Percentiles rank a stretch among this genome's conserved stretches.
Evolutionary conservation across 2,113 vertebrate species (phyloP).

Genomic region (Takifugu flavidus): DNA sequence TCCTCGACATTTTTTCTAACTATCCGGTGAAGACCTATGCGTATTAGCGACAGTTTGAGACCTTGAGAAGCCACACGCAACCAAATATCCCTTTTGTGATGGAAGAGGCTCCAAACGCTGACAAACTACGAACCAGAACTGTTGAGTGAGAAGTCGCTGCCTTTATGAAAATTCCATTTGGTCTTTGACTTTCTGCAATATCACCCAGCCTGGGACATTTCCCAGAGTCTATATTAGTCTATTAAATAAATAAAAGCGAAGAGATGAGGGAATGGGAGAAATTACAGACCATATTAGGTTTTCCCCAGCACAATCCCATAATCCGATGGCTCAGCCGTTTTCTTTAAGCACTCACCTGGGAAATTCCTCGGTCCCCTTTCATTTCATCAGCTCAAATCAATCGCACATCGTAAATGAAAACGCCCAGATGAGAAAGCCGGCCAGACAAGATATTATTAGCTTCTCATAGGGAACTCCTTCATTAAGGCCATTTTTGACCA

Average conservation of each 20-base stretch:
- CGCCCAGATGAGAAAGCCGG: constrained; percentile 19
- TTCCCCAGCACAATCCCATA: constrained; percentile 52
- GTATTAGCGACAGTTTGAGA: too few species aligned
- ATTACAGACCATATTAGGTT: constrained; percentile 56
- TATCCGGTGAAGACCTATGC: too few species aligned
- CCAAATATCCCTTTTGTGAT: too few species aligned
- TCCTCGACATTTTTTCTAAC: too few species aligned
- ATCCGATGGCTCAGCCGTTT: constrained; percentile 41
- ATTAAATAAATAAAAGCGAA: constrained; percentile 8
- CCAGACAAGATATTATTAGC: constrained; percentile 34
- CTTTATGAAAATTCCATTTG: too few species aligned
- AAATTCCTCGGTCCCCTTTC: constrained; percentile 54
- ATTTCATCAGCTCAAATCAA: constrained; percentile 55
- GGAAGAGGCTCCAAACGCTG: too few species aligned
- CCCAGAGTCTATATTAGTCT: neutral
- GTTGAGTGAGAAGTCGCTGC: too few species aligned
- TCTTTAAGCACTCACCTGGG: constrained; percentile 63
- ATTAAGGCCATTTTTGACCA: constrained; percentile 17
- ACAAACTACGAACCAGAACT: too few species aligned
- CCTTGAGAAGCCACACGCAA: constrained; percentile 7
- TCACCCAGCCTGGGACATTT: neutral
- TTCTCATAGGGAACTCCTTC: constrained; percentile 28
- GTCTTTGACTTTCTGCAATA: too few species aligned
- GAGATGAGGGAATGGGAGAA: constrained; percentile 24
- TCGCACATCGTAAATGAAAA: constrained; percentile 51